These are phyloP conservation scores for Polymixis flavicincta DNA, from an alignment of 2,888 invertebrate genomes.

Conservation along the genomic window DNA sequence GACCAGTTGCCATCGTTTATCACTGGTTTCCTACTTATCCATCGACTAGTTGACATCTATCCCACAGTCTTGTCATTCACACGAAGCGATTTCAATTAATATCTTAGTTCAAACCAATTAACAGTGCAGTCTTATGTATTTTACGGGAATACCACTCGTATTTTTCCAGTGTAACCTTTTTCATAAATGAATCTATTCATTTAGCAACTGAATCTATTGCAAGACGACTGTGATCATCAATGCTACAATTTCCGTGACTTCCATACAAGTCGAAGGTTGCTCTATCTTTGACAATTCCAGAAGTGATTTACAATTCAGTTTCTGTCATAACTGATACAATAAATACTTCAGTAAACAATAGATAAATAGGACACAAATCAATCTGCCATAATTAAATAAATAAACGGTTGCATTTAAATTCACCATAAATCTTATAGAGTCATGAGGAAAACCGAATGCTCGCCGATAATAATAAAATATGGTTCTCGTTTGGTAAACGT, in stretches of 20 bases:
- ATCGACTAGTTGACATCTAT: background rate
- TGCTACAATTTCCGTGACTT: slow-evolving; percentile 27
- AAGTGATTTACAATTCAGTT: slow-evolving; percentile 1
- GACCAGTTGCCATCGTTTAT: slow-evolving; percentile 15
- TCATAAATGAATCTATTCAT: slow-evolving; percentile 24
- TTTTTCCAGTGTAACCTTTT: slow-evolving; percentile 34
- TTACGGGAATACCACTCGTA: slow-evolving; percentile 13
- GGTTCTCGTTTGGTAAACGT: slow-evolving; percentile 17
- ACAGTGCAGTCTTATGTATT: slow-evolving; percentile 18
- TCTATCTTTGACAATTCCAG: slow-evolving; percentile 24
- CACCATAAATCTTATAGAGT: slow-evolving; percentile 17
- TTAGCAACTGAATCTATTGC: background rate
- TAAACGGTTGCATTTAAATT: slow-evolving; percentile 14
- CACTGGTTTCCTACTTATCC: background rate
- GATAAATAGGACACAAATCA: background rate
- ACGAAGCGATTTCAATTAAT: slow-evolving; percentile 32
- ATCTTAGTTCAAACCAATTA: slow-evolving; percentile 47
- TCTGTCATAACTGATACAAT: background rate
- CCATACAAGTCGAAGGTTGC: slow-evolving; percentile 22
- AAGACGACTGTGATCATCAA: slow-evolving; percentile 6
- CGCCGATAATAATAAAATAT: slow-evolving; percentile 28
- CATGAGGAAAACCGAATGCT: slow-evolving; percentile 40
- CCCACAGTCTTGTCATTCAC: background rate
- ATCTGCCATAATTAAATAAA: slow-evolving; percentile 16
- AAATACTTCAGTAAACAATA: slow-evolving; percentile 15